phyloP scores from a whole-genome alignment of 2,888 invertebrate species.

The Amaurobius ferox region DNA sequence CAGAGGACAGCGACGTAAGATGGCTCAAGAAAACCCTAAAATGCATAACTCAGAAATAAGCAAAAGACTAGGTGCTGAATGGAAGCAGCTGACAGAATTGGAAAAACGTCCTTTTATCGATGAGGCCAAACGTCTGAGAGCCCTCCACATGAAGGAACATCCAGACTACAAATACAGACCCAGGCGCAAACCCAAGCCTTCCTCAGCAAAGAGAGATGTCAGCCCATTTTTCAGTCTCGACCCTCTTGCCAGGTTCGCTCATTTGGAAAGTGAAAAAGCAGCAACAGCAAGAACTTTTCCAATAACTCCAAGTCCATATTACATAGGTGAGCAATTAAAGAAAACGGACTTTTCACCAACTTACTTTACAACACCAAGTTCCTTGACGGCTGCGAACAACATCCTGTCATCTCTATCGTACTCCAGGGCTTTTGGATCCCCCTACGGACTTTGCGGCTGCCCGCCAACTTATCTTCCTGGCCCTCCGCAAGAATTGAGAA shows the following conservation, averaged over 20 bases:
- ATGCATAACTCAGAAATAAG: conserved; percentile 99
- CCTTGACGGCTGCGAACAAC: conserved; percentile 12
- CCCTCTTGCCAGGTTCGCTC: conserved; percentile 14
- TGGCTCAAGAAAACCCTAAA: conserved; percentile 99
- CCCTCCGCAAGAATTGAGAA: conserved; percentile 75
- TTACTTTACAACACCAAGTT: neutral
- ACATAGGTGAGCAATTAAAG: conserved; percentile 28
- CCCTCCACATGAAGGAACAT: conserved; percentile 96
- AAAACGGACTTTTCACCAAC: conserved; percentile 7
- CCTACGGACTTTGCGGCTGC: conserved; percentile 42
- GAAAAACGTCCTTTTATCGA: conserved; percentile 99
- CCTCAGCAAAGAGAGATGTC: conserved; percentile 18
- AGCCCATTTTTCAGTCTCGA: conserved; percentile 18
- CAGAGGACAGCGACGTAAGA: conserved; percentile 96
- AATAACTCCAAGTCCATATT: conserved; percentile 17
- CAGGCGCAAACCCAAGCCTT: conserved; percentile 84
- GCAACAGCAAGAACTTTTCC: conserved; percentile 71
- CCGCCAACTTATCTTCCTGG: conserved; percentile 51
- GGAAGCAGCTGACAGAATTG: conserved; percentile 96
- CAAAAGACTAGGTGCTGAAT: conserved; percentile 96
- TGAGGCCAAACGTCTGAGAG: conserved; percentile 95
- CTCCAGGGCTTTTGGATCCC: conserved; percentile 29
- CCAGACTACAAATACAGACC: conserved; percentile 94
- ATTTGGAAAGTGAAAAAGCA: conserved; percentile 72
- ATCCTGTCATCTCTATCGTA: conserved; percentile 31